Conservation (phyloP, 2,888 invertebrate species). For the Ochlodes sylvanus region DNA sequence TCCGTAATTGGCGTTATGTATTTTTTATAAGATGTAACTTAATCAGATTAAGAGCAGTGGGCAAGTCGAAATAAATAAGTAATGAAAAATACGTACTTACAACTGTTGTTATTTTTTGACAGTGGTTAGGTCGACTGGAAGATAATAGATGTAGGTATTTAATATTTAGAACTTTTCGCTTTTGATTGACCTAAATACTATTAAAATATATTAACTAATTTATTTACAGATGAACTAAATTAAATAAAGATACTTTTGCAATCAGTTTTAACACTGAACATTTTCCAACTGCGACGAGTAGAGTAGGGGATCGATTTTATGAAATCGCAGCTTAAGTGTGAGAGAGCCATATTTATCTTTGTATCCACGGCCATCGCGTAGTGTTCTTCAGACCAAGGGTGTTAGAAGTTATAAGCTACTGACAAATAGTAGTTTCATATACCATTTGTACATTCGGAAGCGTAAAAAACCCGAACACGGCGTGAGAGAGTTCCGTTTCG, state of each 20-base stretch:
- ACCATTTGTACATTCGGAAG: background rate
- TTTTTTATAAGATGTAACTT: too few species aligned
- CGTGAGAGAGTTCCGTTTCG: background rate
- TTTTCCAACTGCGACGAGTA: conserved; percentile 7
- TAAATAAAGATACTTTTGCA: background rate
- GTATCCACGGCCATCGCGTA: conserved; percentile 27
- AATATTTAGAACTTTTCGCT: too few species aligned
- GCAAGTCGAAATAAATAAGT: too few species aligned
- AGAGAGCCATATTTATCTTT: conserved; percentile 27
- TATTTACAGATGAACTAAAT: too few species aligned
- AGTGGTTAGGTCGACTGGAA: too few species aligned
- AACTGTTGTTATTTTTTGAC: too few species aligned
- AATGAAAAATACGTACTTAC: too few species aligned
- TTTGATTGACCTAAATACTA: too few species aligned
- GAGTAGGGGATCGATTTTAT: conserved; percentile 21
- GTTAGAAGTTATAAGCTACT: conserved; percentile 14
- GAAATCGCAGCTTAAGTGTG: conserved; percentile 24
- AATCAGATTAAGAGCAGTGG: too few species aligned
- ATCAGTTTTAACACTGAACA: background rate
- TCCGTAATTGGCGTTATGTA: too few species aligned
- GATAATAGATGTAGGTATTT: too few species aligned
- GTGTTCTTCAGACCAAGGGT: conserved; percentile 25
- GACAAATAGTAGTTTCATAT: conserved; percentile 10
- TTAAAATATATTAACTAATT: too few species aligned
- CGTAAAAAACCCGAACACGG: background rate